Conservation (phyloP, 2,888 invertebrate species). For the Eupithecia subumbrata region DNA sequence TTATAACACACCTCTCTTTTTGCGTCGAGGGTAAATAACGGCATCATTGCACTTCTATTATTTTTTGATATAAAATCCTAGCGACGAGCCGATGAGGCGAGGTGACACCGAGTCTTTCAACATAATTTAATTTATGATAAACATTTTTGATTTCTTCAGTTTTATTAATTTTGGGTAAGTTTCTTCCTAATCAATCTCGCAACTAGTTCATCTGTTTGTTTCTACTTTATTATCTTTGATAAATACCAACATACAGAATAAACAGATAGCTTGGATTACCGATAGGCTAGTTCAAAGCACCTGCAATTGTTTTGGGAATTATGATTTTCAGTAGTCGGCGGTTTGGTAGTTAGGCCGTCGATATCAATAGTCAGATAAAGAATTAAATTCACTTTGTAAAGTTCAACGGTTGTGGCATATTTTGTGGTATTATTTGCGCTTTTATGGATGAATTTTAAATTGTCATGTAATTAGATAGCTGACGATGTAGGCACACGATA, state of each 20-base stretch:
- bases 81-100: too few relatives aligned
- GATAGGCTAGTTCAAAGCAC: slow-evolving; percentile 32
- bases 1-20: too few relatives aligned
- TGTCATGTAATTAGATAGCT: too few relatives aligned
- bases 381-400: slow-evolving; percentile 17
- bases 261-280: not conserved
- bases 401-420: slow-evolving; percentile 4
- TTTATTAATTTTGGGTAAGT: not conserved
- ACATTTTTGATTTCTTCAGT: too few relatives aligned
- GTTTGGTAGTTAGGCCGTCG: slow-evolving; percentile 27
- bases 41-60: too few relatives aligned
- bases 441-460: too few relatives aligned
- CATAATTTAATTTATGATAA: too few relatives aligned
- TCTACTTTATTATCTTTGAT: not conserved
- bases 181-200: not conserved
- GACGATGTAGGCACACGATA: too few relatives aligned
- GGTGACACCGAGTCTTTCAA: too few relatives aligned
- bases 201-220: not conserved
- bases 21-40: too few relatives aligned
- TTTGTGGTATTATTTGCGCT: not conserved
- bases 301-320: slow-evolving; percentile 40
- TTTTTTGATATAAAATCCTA: too few relatives aligned
- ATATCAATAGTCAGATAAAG: slow-evolving; percentile 19
- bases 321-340: slow-evolving; percentile 35
- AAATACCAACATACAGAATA: not conserved